Conservation (phyloP, 2,888 invertebrate genomes). For the Chymomyza fuscimana region DNA sequence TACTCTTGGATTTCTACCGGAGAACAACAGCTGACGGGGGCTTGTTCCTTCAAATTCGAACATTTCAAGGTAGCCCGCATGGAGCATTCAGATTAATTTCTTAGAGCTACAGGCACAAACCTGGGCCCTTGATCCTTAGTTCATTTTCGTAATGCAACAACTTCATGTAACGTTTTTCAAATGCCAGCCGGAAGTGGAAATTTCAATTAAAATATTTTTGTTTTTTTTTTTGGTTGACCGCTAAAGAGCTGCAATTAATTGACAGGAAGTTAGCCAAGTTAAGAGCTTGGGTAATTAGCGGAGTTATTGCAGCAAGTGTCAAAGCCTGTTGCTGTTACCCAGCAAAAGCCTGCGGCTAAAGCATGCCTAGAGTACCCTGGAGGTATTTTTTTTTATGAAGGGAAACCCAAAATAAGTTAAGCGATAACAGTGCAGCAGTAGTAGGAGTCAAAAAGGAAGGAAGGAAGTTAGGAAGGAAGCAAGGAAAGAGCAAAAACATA, state of each 20-base stretch:
- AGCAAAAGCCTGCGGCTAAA: neutral
- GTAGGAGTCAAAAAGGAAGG: neutral
- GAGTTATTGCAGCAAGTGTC: slow-evolving; percentile 8
- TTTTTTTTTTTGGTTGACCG: neutral
- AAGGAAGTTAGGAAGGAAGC: neutral
- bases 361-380: neutral
- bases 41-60: too few relatives aligned
- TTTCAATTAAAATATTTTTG: neutral
- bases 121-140: too few relatives aligned
- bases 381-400: neutral
- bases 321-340: slow-evolving; percentile 5
- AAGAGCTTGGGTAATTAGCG: slow-evolving; percentile 2
- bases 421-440: neutral
- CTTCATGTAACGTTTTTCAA: neutral
- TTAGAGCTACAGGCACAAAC: too few relatives aligned
- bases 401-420: neutral
- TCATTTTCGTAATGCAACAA: neutral
- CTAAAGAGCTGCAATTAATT: neutral
- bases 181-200: neutral
- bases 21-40: too few relatives aligned
- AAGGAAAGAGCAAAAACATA: neutral
- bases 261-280: neutral
- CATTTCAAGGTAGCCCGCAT: too few relatives aligned
- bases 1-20: too few relatives aligned
- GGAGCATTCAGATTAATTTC: too few relatives aligned